Evolutionary conservation across 2,888 invertebrate species (phyloP).

Genomic region (Lordiphosa fenestrarum): DNA sequence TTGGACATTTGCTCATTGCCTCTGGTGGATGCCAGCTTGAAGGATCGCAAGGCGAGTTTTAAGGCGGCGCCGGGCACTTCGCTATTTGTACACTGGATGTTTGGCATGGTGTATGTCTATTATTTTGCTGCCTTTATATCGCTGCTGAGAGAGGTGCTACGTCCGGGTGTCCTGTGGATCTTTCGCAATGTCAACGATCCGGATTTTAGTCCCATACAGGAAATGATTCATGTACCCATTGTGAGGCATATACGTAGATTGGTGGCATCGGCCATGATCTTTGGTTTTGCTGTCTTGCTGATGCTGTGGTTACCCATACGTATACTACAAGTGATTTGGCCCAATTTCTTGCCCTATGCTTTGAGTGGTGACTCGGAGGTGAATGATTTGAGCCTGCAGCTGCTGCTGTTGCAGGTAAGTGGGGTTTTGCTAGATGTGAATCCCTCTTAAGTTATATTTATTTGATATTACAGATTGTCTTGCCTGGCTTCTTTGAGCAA

Average conservation of each 20-base stretch:
- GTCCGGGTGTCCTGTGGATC: conserved; percentile 99
- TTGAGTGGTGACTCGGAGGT: conserved; percentile 93
- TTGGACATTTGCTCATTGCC: conserved; percentile 97
- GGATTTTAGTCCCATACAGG: conserved; percentile 98
- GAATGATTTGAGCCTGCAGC: conserved; percentile 95
- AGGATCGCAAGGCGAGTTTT: conserved; percentile 93
- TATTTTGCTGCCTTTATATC: conserved; percentile 99
- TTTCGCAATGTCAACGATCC: conserved; percentile 98
- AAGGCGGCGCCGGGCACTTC: conserved; percentile 96
- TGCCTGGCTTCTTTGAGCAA: conserved; percentile 97
- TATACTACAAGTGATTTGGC: conserved; percentile 89
- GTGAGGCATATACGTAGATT: conserved; percentile 93
- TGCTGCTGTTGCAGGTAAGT: conserved; percentile 90
- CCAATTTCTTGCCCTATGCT: conserved; percentile 96
- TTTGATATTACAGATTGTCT: conserved; percentile 85
- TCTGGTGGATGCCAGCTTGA: conserved; percentile 90
- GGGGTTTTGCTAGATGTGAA: background rate
- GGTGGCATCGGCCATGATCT: conserved; percentile 95
- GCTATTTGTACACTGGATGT: conserved; percentile 99
- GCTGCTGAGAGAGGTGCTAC: conserved; percentile 93
- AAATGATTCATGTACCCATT: conserved; percentile 99
- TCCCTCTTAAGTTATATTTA: background rate
- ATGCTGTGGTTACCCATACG: conserved; percentile 98
- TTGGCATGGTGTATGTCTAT: conserved; percentile 99
- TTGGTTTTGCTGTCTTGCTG: conserved; percentile 96